Conservation (phyloP, 2,888 invertebrate genomes). For the Ophion slaviceki region DNA sequence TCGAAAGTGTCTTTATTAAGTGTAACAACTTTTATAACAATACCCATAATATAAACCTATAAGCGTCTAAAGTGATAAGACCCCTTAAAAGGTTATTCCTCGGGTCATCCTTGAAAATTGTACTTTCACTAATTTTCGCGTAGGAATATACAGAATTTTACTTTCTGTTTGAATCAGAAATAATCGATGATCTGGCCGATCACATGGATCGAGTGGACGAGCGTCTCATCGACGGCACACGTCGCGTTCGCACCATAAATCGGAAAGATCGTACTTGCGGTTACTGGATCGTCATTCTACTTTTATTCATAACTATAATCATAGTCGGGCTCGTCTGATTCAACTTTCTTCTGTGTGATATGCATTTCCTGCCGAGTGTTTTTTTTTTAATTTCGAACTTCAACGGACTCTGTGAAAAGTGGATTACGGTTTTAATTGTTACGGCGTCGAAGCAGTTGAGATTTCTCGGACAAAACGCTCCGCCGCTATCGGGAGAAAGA, state of each 20-base stretch:
- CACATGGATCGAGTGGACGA: constrained; percentile 89
- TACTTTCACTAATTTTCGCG: background rate
- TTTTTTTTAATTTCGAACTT: background rate
- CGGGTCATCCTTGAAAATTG: background rate
- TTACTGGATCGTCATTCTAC: constrained; percentile 90
- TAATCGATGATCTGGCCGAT: constrained; percentile 90
- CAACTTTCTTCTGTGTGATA: background rate
- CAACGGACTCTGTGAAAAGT: background rate
- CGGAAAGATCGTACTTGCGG: constrained; percentile 90
- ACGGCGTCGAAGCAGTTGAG: background rate
- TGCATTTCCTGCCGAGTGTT: constrained; percentile 35
- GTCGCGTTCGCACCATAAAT: constrained; percentile 87
- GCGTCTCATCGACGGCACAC: constrained; percentile 88
- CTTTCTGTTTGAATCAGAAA: constrained; percentile 84
- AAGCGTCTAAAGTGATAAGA: too few relatives aligned
- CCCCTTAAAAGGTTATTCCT: too few relatives aligned
- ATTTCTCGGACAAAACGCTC: too few relatives aligned
- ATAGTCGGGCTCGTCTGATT: constrained; percentile 84
- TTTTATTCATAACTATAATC: constrained; percentile 88
- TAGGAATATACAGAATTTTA: background rate
- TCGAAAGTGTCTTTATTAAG: too few relatives aligned
- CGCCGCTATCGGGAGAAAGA: background rate
- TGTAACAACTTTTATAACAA: too few relatives aligned
- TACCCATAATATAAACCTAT: too few relatives aligned
- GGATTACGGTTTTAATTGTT: background rate